These are phyloP conservation scores for Ictalurus punctatus DNA, from an alignment of 2,113 vertebrate genomes.

Conservation along the genomic window DNA sequence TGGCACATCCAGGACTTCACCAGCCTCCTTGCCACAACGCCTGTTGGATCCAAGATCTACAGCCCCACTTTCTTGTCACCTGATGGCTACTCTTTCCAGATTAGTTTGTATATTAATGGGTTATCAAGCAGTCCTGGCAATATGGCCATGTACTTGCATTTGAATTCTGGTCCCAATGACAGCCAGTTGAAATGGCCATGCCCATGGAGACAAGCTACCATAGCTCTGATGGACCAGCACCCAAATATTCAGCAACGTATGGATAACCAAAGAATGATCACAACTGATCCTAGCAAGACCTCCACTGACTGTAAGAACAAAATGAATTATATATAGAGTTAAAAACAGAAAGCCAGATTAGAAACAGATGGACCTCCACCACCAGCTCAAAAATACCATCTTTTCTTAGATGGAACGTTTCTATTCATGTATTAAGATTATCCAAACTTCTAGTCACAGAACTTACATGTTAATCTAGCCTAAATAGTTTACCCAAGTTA, in stretches of 20 bases:
- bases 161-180: conserved; percentile 83
- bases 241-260: conserved; percentile 82
- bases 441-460: not conserved
- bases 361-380: not conserved
- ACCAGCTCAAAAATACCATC: not conserved
- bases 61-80: conserved; percentile 84
- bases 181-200: conserved; percentile 82
- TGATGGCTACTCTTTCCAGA: conserved; percentile 87
- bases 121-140: conserved; percentile 35
- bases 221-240: conserved; percentile 83
- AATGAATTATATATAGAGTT: not conserved
- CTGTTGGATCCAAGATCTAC: conserved; percentile 57
- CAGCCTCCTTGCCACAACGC: conserved; percentile 67
- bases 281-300: conserved; percentile 75
- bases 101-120: conserved; percentile 70
- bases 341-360: not conserved
- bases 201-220: conserved; percentile 83
- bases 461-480: not conserved
- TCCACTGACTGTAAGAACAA: conserved; percentile 67
- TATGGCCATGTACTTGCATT: conserved; percentile 73
- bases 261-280: conserved; percentile 83
- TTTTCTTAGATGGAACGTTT: not conserved
- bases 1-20: conserved; percentile 87
- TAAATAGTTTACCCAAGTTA: not conserved
- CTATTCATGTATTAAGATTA: not conserved